Percentiles rank a stretch among this genome's conserved stretches.
phyloP scores from a whole-genome alignment of 2,797 vertebrate genomes.

The Danio albolineatus region DNA sequence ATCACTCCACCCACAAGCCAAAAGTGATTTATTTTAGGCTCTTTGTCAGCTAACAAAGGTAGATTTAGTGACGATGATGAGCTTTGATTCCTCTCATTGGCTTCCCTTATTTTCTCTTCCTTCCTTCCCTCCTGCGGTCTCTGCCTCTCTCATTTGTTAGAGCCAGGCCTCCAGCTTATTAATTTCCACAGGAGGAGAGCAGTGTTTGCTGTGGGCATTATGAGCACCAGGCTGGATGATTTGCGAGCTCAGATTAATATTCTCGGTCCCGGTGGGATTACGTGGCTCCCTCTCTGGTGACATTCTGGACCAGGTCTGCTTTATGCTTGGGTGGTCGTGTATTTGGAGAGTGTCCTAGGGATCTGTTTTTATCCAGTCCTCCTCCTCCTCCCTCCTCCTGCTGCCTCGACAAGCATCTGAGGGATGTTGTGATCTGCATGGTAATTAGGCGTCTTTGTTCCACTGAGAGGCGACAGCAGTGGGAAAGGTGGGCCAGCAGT shows the following conservation, averaged over 20 bases:
- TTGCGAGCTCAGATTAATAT: conserved; percentile 57
- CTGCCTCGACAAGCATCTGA: conserved; percentile 86
- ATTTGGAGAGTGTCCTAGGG: conserved; percentile 81
- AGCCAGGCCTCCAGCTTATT: conserved; percentile 49
- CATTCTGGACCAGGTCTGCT: conserved; percentile 64
- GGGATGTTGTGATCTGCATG: conserved; percentile 85
- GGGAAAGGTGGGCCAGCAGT: conserved; percentile 46
- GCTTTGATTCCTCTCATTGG: conserved; percentile 30
- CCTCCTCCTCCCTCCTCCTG: conserved; percentile 46
- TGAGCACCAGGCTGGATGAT: conserved; percentile 45
- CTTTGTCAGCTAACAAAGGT: conserved; percentile 48
- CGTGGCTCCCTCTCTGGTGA: conserved; percentile 56
- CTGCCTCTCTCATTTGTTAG: conserved; percentile 46
- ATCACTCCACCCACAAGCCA: not conserved
- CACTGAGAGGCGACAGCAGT: conserved; percentile 54
- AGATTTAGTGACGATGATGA: conserved; percentile 50
- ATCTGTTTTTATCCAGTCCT: conserved; percentile 28
- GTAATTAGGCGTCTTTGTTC: conserved; percentile 88
- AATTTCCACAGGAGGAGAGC: conserved; percentile 40
- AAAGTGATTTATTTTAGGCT: conserved; percentile 31
- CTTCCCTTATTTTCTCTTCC: not conserved
- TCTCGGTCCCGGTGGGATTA: conserved; percentile 57
- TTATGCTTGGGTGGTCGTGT: conserved; percentile 82
- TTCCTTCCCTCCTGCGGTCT: not conserved
- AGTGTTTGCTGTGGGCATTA: not conserved